Percentiles rank a stretch among this genome's conserved stretches.
Evolutionary conservation across 2,888 invertebrate species (phyloP).

Genomic region (Acheta domesticus): DNA sequence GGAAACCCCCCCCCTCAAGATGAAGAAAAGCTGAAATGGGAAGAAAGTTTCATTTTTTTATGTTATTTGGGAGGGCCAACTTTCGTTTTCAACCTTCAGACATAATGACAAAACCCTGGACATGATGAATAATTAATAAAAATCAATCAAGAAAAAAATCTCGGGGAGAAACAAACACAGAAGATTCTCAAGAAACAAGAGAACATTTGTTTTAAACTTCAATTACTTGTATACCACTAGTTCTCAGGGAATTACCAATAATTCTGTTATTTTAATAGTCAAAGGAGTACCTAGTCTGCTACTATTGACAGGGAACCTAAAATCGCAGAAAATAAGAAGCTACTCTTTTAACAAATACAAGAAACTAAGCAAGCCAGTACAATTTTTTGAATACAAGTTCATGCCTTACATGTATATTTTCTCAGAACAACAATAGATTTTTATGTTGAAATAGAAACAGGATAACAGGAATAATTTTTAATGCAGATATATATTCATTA

Average conservation of each 20-base stretch:
- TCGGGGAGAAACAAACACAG: neutral
- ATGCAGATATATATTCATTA: constrained; percentile 31
- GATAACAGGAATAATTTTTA: constrained; percentile 32
- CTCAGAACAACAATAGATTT: constrained; percentile 27
- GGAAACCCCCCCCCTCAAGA: constrained; percentile 32
- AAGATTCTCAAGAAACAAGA: neutral
- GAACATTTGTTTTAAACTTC: neutral
- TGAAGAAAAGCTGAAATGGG: constrained; percentile 33
- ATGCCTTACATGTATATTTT: constrained; percentile 34
- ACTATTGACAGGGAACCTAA: constrained; percentile 25
- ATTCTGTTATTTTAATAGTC: constrained; percentile 31
- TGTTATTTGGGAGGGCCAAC: constrained; percentile 33
- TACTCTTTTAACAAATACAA: constrained; percentile 12
- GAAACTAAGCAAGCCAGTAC: constrained; percentile 31
- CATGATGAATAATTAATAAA: constrained; percentile 7
- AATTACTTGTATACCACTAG: constrained; percentile 30
- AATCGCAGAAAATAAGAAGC: constrained; percentile 18
- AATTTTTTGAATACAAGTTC: constrained; percentile 35
- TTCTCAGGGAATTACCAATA: constrained; percentile 36
- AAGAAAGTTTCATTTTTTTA: constrained; percentile 28
- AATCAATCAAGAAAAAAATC: neutral
- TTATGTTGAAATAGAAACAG: constrained; percentile 36
- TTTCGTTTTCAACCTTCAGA: constrained; percentile 24
- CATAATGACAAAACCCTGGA: constrained; percentile 29
- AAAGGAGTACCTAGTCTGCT: constrained; percentile 30